Evolutionary conservation across 2,113 vertebrate species (phyloP).

Genomic region (Bubo bubo): DNA sequence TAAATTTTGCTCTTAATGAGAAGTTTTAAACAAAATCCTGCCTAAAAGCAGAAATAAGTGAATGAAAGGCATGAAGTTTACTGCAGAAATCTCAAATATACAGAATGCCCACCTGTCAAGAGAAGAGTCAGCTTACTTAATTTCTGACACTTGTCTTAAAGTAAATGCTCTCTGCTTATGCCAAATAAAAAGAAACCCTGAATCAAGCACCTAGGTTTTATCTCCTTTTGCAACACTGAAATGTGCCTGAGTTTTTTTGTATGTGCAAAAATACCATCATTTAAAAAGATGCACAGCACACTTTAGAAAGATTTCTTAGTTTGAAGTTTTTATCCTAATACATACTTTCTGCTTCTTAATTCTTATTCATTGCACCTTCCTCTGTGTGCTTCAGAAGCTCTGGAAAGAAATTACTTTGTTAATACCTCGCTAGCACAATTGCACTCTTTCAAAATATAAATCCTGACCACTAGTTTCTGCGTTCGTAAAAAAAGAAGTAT

Average conservation of each 20-base stretch:
- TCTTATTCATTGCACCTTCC: slow-evolving; percentile 56
- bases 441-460: slow-evolving; percentile 15
- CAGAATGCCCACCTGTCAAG: not conserved
- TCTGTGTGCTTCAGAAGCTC: slow-evolving; percentile 35
- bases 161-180: not conserved
- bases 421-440: slow-evolving; percentile 13
- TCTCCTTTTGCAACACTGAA: slow-evolving; percentile 53
- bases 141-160: not conserved
- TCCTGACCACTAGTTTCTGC: not conserved
- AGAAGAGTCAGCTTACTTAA: not conserved
- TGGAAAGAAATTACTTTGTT: slow-evolving; percentile 30
- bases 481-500: not conserved
- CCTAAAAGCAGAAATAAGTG: not conserved
- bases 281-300: slow-evolving; percentile 47
- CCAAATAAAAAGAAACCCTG: slow-evolving; percentile 1
- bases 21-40: not conserved
- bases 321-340: slow-evolving; percentile 10
- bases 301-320: slow-evolving; percentile 38
- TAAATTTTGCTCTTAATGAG: not conserved
- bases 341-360: slow-evolving; percentile 25
- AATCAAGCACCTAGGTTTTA: slow-evolving; percentile 64
- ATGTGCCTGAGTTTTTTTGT: slow-evolving; percentile 57
- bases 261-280: slow-evolving; percentile 46
- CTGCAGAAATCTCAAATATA: not conserved
- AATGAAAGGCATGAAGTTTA: not conserved